Evolutionary conservation across 2,888 invertebrate species (phyloP), one percentile per base, ranked within the genome.

Genomic region (Neoscelio sp.): DNA sequence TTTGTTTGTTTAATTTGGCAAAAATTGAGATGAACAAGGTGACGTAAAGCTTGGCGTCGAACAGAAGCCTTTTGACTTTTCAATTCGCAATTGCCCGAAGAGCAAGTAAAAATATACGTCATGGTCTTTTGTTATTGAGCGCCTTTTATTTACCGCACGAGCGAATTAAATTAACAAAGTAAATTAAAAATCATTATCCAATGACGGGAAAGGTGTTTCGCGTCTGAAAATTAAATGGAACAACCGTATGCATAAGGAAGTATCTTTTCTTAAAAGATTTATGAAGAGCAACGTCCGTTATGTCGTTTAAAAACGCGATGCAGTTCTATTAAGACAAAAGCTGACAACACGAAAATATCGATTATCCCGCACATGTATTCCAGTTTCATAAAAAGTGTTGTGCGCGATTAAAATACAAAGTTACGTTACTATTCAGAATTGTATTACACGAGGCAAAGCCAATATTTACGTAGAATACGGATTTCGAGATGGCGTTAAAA

Each of bases 261-360:
- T 28, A 13, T 42, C 42, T 40, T 42, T 30, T n/a, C 20, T n/a
- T 1, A 40, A 40, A 40, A 40, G 56, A 64, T 64, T 64, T 48
- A 73, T 73, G 58, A 56, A 46, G 15, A 35, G 10, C 17, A 52
- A 46, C 26, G 35, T 56, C 28, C 56, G 52, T n/a, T 8, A 23
- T 13, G 54, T 30, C 44, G 42, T 10, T 12, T 33, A 35, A 67
- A 67, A 56, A 54, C 33, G 35, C 46, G 35, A 4, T 18, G 26
- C 10, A 35, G 35, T 54, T 48, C 20, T 58, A 50, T 65, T 56
- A 40, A 33, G 50, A 50, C 26, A 20, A 65, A 60, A 60, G 67
- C 67, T 67, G 67, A 67, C 75, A 60, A 67, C 46, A 56, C 44
- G 67, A 60, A 67, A 60, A 67, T 65, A 75, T 75, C 52, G 65